Base-by-base conservation (phyloP, 1,140 invertebrate species). In the Marisa cornuarietis region DNA sequence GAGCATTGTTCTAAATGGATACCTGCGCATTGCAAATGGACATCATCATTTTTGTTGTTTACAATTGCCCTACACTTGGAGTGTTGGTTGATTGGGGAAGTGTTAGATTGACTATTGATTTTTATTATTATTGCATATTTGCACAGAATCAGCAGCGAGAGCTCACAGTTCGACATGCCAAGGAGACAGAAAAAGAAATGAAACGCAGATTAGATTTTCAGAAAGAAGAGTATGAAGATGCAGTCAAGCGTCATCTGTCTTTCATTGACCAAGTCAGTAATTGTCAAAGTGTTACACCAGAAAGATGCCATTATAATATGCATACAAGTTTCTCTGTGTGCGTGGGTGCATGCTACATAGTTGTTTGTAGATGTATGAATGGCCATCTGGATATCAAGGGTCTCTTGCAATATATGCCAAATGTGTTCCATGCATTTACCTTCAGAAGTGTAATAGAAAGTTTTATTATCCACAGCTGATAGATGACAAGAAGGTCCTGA, bases 141-240 rank as follows among this genome's bases (percentile, higher is more conserved):
- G 81, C 78, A 24, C 76, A 91, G 90, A 90, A 90, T 80, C 91
- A 91, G 79, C 91, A 91, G 81, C 78, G 90, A 72, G 90, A 91
- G 74, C 81, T 91, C 61, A 91, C 90, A 62, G 86, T 91, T 4
- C 72, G 91, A 72, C 90, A 91, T 88, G 90, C 90, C 0, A 88
- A 84, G 83, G 91, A 91, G 78, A 87, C 90, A 68, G 90, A 91
- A 74, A 88, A 87, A 74, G 90, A 91, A 81, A 90, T 91, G 87
- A 91, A 87, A 76, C 71, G 22, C 22, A 77, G 87, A 24, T 71
- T 91, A 26, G 87, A 89, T 82, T 68, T 89, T 20, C 91, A 91
- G 83, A 91, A 91, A 83, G 87, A 90, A 63, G 89, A 91, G 82
- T 91, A 91, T 85, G 90, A 91, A 80, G 89, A 90, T 76, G 87